phyloP scores from a whole-genome alignment of 2,888 invertebrate genomes.

The Odontomyia ornata region DNA sequence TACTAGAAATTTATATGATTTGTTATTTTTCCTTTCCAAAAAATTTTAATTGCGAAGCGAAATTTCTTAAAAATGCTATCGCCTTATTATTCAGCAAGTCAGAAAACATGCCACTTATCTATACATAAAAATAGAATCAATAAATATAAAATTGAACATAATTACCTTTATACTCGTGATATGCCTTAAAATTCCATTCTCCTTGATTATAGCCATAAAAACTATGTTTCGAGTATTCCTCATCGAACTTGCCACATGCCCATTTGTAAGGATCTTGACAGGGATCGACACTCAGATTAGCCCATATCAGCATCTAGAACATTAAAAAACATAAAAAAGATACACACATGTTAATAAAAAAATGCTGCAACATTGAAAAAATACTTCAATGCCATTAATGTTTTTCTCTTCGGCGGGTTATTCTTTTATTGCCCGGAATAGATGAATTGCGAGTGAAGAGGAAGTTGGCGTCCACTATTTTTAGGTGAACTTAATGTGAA shows the following conservation, averaged over 20 bases:
- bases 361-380: neutral
- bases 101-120: too few species aligned
- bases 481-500: conserved; percentile 9
- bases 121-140: too few species aligned
- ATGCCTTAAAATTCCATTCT: conserved; percentile 62
- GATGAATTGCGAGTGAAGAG: neutral
- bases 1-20: too few species aligned
- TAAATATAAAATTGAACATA: neutral
- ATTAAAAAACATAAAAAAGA: conserved; percentile 21
- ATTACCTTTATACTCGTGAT: conserved; percentile 62
- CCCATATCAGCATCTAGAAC: conserved; percentile 59
- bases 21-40: too few species aligned
- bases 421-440: neutral
- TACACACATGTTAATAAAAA: neutral
- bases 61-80: too few species aligned
- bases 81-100: too few species aligned
- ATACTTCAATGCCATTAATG: conserved; percentile 19
- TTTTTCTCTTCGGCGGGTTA: neutral
- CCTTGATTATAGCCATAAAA: conserved; percentile 62
- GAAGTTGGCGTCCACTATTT: conserved; percentile 12
- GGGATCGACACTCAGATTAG: conserved; percentile 59
- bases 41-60: too few species aligned
- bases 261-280: conserved; percentile 62
- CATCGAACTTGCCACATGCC: conserved; percentile 62
- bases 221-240: conserved; percentile 59